phyloP scores from a whole-genome alignment of 2,888 invertebrate genomes.

The Antheraea assamensis region DNA sequence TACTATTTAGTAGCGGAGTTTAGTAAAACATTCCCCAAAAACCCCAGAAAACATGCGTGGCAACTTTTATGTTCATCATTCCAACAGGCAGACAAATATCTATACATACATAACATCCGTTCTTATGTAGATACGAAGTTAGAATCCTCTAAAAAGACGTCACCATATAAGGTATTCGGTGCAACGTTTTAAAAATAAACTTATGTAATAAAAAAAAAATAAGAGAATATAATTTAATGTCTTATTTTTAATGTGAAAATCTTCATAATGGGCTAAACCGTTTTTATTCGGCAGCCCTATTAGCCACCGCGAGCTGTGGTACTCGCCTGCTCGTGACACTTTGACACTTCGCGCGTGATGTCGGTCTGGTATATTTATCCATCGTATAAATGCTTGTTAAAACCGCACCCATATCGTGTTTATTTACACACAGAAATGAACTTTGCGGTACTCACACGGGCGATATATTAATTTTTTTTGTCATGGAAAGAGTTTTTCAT shows the following conservation, averaged over 20 bases:
- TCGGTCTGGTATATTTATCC: slow-evolving; percentile 35
- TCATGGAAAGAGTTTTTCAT: slow-evolving; percentile 10
- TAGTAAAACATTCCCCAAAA: no score
- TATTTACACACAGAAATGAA: slow-evolving; percentile 40
- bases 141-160: no score
- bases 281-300: slow-evolving; percentile 9
- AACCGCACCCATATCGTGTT: slow-evolving; percentile 30
- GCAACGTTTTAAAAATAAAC: no score
- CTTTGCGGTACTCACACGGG: slow-evolving; percentile 15
- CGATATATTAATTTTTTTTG: slow-evolving; percentile 8
- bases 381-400: slow-evolving; percentile 38
- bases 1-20: no score
- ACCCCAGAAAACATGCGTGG: no score
- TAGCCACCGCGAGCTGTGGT: slow-evolving; percentile 5
- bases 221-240: background rate
- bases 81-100: no score
- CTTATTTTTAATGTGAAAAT: background rate
- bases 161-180: no score
- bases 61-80: no score
- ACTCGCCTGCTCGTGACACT: slow-evolving; percentile 38
- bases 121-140: no score
- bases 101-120: no score
- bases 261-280: background rate
- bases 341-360: slow-evolving; percentile 36
- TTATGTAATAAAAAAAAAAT: background rate